These are phyloP conservation scores for Drosophila kambysellisi DNA, from an alignment of 2,888 invertebrate genomes.

Conservation along the genomic window DNA sequence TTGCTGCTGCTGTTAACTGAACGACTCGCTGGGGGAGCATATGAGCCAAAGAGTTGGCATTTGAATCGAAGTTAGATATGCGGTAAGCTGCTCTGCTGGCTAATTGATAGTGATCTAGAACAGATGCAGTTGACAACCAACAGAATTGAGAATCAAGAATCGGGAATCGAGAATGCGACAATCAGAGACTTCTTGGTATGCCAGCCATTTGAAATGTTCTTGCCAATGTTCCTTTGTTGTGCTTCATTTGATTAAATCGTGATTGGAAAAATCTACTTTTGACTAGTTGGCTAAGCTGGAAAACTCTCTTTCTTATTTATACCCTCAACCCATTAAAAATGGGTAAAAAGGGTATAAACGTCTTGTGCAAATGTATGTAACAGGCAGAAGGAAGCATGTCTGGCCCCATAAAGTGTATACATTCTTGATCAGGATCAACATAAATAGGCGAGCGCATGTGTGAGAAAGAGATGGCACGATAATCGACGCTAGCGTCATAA, in stretches of 20 bases:
- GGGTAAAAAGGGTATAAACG: no score
- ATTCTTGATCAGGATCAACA: no score
- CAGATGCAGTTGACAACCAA: constrained; percentile 55
- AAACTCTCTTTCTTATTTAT: neutral
- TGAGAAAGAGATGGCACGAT: no score
- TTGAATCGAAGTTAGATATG: constrained; percentile 59
- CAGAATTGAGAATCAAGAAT: constrained; percentile 12
- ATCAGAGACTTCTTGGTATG: constrained; percentile 6
- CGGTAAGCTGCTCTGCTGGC: constrained; percentile 44
- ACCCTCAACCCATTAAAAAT: no score
- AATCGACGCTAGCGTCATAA: no score
- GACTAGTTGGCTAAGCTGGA: neutral
- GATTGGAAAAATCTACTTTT: constrained; percentile 22
- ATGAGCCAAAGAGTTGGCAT: constrained; percentile 57
- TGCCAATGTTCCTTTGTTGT: constrained; percentile 4
- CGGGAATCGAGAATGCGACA: constrained; percentile 3
- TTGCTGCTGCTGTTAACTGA: neutral
- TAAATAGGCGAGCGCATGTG: no score
- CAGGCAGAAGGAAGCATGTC: no score
- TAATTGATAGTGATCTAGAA: constrained; percentile 70
- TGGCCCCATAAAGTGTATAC: no score
- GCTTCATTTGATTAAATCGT: constrained; percentile 12
- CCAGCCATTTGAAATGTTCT: constrained; percentile 1
- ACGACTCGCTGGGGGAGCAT: constrained; percentile 54
- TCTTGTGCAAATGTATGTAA: no score